A percentile compares a stretch with the other conserved stretches of the same genome.
Conservation (phyloP, 2,888 invertebrate species). For the Eulithis testata region DNA sequence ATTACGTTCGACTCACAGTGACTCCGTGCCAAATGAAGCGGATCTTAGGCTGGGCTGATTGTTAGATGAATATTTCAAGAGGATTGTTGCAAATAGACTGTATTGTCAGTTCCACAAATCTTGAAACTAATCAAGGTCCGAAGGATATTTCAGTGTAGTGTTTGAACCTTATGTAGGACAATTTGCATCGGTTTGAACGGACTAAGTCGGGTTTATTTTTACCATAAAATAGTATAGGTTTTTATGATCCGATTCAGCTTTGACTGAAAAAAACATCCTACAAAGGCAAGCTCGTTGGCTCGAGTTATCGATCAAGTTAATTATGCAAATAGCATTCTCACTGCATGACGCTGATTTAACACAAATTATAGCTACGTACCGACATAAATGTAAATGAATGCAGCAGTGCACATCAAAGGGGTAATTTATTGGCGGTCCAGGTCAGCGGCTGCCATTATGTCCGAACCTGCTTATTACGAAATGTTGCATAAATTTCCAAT, state of each 20-base stretch:
- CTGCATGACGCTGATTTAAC: constrained; percentile 38
- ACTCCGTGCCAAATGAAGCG: constrained; percentile 21
- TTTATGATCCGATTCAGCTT: not conserved
- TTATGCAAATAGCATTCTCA: constrained; percentile 44
- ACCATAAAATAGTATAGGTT: too few species aligned
- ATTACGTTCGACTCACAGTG: constrained; percentile 13
- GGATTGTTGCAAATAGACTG: not conserved
- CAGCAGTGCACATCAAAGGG: constrained; percentile 24
- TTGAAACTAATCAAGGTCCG: too few species aligned
- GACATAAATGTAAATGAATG: constrained; percentile 31
- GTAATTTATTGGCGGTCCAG: constrained; percentile 33
- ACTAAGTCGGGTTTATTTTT: too few species aligned
- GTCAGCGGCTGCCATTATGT: constrained; percentile 19
- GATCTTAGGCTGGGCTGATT: constrained; percentile 4
- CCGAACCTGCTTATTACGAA: constrained; percentile 30
- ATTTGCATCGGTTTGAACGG: too few species aligned
- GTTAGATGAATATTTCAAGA: constrained; percentile 3
- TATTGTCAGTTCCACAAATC: too few species aligned
- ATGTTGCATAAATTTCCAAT: constrained; percentile 9
- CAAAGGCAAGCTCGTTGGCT: not conserved
- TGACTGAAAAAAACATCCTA: not conserved
- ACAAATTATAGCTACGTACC: constrained; percentile 39
- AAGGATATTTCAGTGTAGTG: too few species aligned
- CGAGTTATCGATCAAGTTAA: constrained; percentile 35
- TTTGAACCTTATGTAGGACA: too few species aligned